Evolutionary conservation across 1,140 invertebrate species (phyloP).

Genomic region (Epicauta chinensis): DNA sequence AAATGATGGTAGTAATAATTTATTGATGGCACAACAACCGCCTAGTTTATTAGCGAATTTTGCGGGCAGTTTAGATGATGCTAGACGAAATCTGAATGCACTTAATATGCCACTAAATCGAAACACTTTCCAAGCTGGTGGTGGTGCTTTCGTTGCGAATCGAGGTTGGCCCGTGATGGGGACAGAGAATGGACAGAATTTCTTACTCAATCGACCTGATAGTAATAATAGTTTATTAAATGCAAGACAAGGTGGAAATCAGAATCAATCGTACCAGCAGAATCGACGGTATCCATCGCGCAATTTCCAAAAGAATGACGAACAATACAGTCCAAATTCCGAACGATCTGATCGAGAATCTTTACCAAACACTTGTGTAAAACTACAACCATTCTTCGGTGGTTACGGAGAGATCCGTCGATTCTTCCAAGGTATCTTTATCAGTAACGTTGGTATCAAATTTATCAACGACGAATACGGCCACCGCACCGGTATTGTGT

Average conservation of each 20-base stretch:
- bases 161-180: constrained; percentile 3
- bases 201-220: constrained; percentile 1
- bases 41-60: constrained; percentile 14
- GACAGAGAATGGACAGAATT: background rate
- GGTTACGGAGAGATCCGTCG: constrained; percentile 73
- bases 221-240: constrained; percentile 1
- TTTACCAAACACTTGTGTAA: constrained; percentile 53
- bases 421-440: constrained; percentile 71
- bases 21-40: constrained; percentile 4
- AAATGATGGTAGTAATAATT: constrained; percentile 17
- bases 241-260: background rate
- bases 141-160: background rate
- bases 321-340: background rate
- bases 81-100: constrained; percentile 12
- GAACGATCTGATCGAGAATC: constrained; percentile 10
- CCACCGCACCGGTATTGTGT: constrained; percentile 70
- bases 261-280: constrained; percentile 12
- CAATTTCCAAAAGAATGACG: constrained; percentile 1
- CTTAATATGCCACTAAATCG: background rate
- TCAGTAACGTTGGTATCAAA: constrained; percentile 78
- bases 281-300: background rate
- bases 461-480: constrained; percentile 76
- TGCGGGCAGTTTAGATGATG: constrained; percentile 16
- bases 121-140: background rate
- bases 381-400: constrained; percentile 49